Base-by-base conservation (phyloP, 2,888 invertebrate genomes). In the Agonopterix heracliana region DNA sequence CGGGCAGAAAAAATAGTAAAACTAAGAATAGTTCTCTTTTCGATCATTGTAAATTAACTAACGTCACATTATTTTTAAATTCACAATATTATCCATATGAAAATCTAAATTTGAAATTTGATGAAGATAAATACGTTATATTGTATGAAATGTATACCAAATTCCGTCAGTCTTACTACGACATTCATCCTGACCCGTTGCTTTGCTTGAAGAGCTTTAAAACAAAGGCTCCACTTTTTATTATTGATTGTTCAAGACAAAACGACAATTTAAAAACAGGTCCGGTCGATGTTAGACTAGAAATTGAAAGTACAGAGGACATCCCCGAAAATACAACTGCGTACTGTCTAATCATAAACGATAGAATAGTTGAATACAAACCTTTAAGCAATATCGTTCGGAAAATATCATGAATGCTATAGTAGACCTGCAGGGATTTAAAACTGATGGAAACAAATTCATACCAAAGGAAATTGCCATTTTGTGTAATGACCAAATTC, bases 181-280 rank as follows among this genome's bases (percentile, higher is more conserved):
- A 48, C n/a, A 48, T 41, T 36, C 44, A 48, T 34, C n/a, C 34
- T 38, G 50, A 52, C 44, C 50, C 54, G 10, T 48, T 54, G 46
- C 34, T 52, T 38, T 43, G 46, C 47, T 13, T 47, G 3, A 45
- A 49, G 43, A 34, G 49, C 40, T 68, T 68, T 49, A 55, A 56
- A 53, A 49, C 50, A 17, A 41, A 50, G 5, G 60, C 61, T n/a
- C 66, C 65, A 7, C 49, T 66, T 12, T 53, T 61, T 41, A 61
- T 64, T 17, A 55, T 65, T 47, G 64, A 64, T 54, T 64, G 64
- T 53, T 60, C 58, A 7, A 50, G 60, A n/a, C 41, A 41, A 7
- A 7, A 11, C 7, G 41, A 41, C 2, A n/a, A 9, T n/a, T 12
- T 41, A 7, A 41, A 41, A 11, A 8, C n/a, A n/a, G 9, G 36